Percentiles rank a stretch among this genome's conserved stretches.
phyloP scores from a whole-genome alignment of 2,888 invertebrate species.

The Miltochrista miniata region DNA sequence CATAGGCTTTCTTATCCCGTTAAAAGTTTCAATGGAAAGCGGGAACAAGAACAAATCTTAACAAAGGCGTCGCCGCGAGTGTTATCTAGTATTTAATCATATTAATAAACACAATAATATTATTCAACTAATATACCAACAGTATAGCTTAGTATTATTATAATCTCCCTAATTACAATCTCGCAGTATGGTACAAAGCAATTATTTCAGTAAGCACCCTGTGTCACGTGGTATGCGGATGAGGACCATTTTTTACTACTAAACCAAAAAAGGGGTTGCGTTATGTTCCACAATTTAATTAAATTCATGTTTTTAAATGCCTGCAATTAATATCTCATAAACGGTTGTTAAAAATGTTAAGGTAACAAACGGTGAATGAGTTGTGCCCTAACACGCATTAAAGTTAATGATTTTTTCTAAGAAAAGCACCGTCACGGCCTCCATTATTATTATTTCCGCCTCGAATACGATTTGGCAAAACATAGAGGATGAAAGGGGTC shows the following conservation, averaged over 20 bases:
- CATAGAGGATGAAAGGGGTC: conserved; percentile 43
- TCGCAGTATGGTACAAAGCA: neutral
- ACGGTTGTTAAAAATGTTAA: conserved; percentile 26
- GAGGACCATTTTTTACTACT: neutral
- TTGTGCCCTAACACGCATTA: conserved; percentile 34
- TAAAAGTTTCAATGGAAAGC: too few species aligned
- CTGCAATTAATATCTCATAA: conserved; percentile 3
- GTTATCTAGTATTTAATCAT: too few species aligned
- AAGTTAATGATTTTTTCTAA: conserved; percentile 41
- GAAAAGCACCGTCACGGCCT: conserved; percentile 38
- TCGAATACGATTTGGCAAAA: conserved; percentile 40
- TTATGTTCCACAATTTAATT: conserved; percentile 18
- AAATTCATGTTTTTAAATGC: conserved; percentile 15
- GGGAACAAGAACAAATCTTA: too few species aligned
- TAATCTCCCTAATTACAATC: neutral
- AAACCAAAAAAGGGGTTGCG: neutral
- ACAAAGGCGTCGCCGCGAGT: too few species aligned
- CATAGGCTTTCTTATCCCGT: too few species aligned
- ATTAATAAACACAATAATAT: too few species aligned
- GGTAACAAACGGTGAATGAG: conserved; percentile 14
- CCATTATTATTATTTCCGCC: conserved; percentile 38
- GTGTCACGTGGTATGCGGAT: neutral
- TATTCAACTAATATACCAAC: too few species aligned
- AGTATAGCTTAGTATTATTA: too few species aligned
- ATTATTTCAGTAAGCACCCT: neutral